These are phyloP conservation scores for Lagorchestes hirsutus DNA, from an alignment of 2,797 vertebrate genomes.

Conservation along the genomic window DNA sequence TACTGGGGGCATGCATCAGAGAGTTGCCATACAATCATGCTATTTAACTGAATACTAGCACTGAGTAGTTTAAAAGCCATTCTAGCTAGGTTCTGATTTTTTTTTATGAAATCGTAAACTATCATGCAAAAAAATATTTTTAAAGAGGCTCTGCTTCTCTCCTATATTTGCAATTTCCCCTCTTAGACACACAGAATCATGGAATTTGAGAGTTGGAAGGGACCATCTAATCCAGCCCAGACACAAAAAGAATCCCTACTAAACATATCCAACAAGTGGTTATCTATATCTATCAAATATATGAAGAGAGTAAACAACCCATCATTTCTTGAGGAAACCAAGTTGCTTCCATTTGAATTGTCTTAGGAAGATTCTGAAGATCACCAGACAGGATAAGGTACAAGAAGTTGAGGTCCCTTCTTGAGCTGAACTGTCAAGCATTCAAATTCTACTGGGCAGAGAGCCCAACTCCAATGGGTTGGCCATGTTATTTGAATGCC, in stretches of 20 bases:
- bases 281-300: neutral
- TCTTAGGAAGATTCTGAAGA: neutral
- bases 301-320: neutral
- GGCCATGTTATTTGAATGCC: neutral
- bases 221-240: neutral
- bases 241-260: neutral
- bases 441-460: neutral
- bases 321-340: neutral
- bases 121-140: neutral
- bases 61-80: neutral
- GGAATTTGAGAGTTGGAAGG: neutral
- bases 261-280: neutral
- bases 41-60: neutral
- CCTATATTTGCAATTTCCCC: neutral
- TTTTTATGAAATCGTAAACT: neutral
- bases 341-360: neutral
- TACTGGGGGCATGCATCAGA: neutral
- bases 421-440: neutral
- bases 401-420: neutral
- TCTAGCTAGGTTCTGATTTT: neutral
- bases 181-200: neutral
- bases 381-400: neutral
- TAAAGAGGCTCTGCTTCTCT: neutral
- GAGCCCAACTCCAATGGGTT: neutral
- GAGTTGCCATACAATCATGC: neutral